Percentiles rank a stretch among this genome's conserved stretches.
Conservation (phyloP, 2,113 vertebrate species). For the Myocastor coypus region DNA sequence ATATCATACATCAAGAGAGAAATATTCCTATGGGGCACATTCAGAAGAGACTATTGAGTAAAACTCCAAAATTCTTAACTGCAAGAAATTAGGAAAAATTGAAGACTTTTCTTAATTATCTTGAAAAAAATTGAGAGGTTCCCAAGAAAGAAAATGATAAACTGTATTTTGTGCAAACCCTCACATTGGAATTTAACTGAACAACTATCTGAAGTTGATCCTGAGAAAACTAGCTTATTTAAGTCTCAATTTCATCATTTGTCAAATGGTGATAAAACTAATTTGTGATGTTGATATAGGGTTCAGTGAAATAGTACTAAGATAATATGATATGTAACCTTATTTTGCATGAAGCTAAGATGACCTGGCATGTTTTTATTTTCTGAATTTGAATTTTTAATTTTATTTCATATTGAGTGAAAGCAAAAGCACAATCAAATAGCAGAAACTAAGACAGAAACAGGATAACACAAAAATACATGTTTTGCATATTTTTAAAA, state of each 20-base stretch:
- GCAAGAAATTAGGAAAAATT: background rate
- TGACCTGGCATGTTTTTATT: conserved; percentile 9
- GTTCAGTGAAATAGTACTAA: background rate
- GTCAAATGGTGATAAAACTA: conserved; percentile 19
- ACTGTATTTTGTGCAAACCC: background rate
- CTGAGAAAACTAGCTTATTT: background rate
- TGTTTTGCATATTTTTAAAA: no score
- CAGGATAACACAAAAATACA: no score
- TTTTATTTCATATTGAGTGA: no score
- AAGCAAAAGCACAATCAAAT: no score
- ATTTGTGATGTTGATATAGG: background rate
- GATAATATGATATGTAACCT: background rate
- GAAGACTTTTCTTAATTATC: background rate
- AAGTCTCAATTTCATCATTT: background rate
- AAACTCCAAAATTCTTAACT: conserved; percentile 27
- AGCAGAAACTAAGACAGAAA: no score
- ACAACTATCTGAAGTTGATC: fast-evolving
- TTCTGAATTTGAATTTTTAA: no score
- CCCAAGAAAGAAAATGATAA: background rate
- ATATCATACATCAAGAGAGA: background rate
- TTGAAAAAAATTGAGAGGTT: background rate
- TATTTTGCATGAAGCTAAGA: background rate
- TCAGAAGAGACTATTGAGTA: background rate
- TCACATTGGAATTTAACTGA: background rate
- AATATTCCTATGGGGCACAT: background rate